These are phyloP conservation scores for Trissolcus japonicus DNA, from an alignment of 2,888 invertebrate genomes.

Conservation along the genomic window DNA sequence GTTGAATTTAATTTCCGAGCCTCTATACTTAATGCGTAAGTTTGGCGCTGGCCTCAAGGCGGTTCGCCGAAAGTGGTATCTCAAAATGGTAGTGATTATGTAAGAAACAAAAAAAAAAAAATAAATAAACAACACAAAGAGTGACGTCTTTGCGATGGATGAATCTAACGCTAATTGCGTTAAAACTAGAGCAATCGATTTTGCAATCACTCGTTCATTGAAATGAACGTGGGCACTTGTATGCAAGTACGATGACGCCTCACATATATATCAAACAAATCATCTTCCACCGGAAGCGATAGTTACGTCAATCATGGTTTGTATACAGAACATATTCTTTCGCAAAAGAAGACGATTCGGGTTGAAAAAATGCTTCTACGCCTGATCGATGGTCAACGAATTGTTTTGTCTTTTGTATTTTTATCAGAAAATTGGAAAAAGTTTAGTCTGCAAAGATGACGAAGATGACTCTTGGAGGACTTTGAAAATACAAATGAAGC, in stretches of 20 bases:
- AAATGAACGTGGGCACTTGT: slow-evolving; percentile 36
- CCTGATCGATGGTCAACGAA: slow-evolving; percentile 2
- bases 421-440: no score
- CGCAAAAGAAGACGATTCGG: slow-evolving; percentile 6
- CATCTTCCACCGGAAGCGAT: slow-evolving; percentile 52
- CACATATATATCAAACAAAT: slow-evolving; percentile 25
- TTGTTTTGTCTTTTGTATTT: background rate
- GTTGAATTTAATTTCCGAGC: slow-evolving; percentile 9
- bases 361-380: slow-evolving; percentile 22
- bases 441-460: no score
- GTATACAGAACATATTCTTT: slow-evolving; percentile 32
- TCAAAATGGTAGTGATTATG: no score
- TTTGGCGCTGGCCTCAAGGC: slow-evolving; percentile 15
- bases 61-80: slow-evolving; percentile 3
- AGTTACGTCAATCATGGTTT: slow-evolving; percentile 48
- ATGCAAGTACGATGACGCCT: slow-evolving; percentile 37
- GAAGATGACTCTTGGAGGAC: no score
- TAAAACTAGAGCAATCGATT: slow-evolving; percentile 54
- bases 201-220: slow-evolving; percentile 44
- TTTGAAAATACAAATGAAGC: no score
- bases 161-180: slow-evolving; percentile 56
- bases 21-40: slow-evolving; percentile 40
- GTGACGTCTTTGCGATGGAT: slow-evolving; percentile 57
- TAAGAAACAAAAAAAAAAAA: no score
- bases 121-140: slow-evolving; percentile 8